A percentile compares a stretch with the other conserved stretches of the same genome.
These are phyloP conservation scores for Rhamnusium bicolor DNA, from an alignment of 2,888 invertebrate species.

Conservation along the genomic window DNA sequence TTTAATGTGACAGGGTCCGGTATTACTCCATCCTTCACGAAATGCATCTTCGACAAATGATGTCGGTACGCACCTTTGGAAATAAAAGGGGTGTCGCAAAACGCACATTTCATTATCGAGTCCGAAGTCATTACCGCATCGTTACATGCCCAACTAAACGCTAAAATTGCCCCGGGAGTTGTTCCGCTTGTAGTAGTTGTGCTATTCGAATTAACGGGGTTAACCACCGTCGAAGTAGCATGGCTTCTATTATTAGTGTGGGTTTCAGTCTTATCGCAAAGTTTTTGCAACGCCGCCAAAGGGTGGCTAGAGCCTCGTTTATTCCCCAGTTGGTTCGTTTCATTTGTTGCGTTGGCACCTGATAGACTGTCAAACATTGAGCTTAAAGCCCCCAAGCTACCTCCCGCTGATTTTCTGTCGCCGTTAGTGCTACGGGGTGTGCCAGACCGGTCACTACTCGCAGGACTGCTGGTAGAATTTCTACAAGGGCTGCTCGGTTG, in stretches of 20 bases:
- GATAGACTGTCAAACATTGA: slow-evolving; percentile 93
- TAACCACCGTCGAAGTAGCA: slow-evolving; percentile 63
- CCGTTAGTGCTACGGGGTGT: slow-evolving; percentile 81
- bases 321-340: slow-evolving; percentile 72
- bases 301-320: slow-evolving; percentile 89
- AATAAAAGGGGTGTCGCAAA: slow-evolving; percentile 96
- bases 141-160: slow-evolving; percentile 96
- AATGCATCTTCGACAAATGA: slow-evolving; percentile 96
- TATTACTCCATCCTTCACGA: slow-evolving; percentile 92
- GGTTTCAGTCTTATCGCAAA: slow-evolving; percentile 95
- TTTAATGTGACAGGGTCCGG: slow-evolving; percentile 82
- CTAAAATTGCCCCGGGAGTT: slow-evolving; percentile 87
- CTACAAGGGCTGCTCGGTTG: slow-evolving; percentile 76
- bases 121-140: slow-evolving; percentile 91
- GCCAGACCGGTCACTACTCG: slow-evolving; percentile 83
- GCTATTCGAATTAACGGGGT: slow-evolving; percentile 65
- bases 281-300: slow-evolving; percentile 93
- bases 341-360: slow-evolving; percentile 71
- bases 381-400: slow-evolving; percentile 87
- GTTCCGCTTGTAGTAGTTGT: slow-evolving; percentile 71
- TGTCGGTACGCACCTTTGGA: slow-evolving; percentile 98
- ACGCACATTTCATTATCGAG: slow-evolving; percentile 94
- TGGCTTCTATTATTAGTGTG: slow-evolving; percentile 72
- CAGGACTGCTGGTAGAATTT: slow-evolving; percentile 80
- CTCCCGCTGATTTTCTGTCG: slow-evolving; percentile 75